phyloP scores from a whole-genome alignment of 2,113 vertebrate genomes.

The Xiphorhynchus elegans region DNA sequence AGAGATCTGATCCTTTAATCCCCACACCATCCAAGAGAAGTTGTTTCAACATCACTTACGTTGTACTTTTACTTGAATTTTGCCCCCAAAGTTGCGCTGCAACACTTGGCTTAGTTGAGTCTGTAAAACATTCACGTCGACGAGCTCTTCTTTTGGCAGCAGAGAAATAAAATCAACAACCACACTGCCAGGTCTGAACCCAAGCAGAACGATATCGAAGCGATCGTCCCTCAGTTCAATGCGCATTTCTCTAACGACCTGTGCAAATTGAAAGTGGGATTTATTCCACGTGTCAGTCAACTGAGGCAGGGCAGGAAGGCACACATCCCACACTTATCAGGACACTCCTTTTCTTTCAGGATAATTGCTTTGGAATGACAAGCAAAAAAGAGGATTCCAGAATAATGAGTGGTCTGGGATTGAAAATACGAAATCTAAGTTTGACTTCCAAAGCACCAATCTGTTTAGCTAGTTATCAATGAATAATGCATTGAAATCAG shows the following conservation, averaged over 20 bases:
- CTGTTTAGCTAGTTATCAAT: not conserved
- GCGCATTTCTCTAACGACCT: slow-evolving; percentile 47
- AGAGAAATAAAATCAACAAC: slow-evolving; percentile 19
- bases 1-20: not conserved
- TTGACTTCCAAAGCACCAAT: not conserved
- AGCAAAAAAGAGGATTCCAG: not conserved
- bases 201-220: not conserved
- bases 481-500: not conserved
- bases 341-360: not conserved
- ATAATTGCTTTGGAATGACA: not conserved
- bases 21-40: not conserved
- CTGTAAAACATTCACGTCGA: not conserved
- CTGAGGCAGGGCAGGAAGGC: not conserved
- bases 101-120: not conserved
- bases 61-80: not conserved
- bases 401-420: not conserved
- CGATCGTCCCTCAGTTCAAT: not conserved
- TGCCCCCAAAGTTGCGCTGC: not conserved
- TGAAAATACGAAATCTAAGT: not conserved
- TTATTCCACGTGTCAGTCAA: not conserved
- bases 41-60: slow-evolving; percentile 30
- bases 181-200: slow-evolving; percentile 52
- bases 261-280: not conserved
- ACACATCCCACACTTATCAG: not conserved
- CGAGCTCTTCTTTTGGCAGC: not conserved